phyloP scores from a whole-genome alignment of 2,888 invertebrate genomes.

The Morinoia aosen region DNA sequence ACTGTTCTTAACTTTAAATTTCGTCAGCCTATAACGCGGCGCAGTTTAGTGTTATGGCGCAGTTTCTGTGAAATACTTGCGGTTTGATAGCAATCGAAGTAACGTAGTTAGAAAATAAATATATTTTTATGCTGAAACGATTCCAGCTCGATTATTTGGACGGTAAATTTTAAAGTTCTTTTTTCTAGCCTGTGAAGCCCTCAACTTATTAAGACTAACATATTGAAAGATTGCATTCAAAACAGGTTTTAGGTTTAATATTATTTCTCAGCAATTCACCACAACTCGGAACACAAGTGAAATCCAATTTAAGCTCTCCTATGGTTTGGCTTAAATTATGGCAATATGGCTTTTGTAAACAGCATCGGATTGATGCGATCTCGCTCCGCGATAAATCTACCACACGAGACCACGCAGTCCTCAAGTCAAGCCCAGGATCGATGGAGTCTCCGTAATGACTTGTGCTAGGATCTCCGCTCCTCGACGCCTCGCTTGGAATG shows the following conservation, averaged over 20 bases:
- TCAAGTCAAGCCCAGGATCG: not conserved
- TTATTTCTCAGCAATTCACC: not conserved
- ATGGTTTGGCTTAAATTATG: not conserved
- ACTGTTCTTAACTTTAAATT: not conserved
- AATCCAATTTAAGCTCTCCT: not conserved
- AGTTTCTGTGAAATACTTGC: not conserved
- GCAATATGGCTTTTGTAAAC: not conserved
- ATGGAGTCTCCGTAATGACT: slow-evolving; percentile 1
- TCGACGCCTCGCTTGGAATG: slow-evolving; percentile 5
- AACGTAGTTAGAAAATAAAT: not conserved
- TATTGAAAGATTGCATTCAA: not conserved
- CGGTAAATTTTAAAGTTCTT: not conserved
- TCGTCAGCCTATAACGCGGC: not conserved
- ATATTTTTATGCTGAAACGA: not conserved
- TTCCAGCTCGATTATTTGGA: not conserved
- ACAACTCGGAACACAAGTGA: not conserved
- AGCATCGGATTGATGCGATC: not conserved
- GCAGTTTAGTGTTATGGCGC: not conserved
- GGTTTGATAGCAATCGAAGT: not conserved
- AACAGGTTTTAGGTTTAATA: not conserved
- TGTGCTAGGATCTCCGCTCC: not conserved
- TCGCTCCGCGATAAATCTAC: not conserved
- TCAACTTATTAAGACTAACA: not conserved
- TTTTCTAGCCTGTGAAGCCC: not conserved
- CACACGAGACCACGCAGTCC: not conserved